A percentile compares a stretch with the other conserved stretches of the same genome.
Evolutionary conservation across 2,113 vertebrate species (phyloP).

Genomic region (Phrynosoma blainvillii): DNA sequence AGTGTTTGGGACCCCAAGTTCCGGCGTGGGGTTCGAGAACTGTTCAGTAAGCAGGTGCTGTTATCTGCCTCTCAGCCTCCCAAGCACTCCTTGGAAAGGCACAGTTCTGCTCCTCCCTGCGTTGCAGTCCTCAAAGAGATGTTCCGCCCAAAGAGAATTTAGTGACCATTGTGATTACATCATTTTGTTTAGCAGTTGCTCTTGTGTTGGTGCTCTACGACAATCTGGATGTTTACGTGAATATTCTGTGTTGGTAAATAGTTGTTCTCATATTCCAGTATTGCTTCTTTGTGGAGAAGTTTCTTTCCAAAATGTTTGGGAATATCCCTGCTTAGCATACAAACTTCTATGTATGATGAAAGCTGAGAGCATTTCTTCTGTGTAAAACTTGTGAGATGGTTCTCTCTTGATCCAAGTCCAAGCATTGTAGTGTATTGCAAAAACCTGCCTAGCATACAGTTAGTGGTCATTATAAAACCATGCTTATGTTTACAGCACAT

Average conservation of each 20-base stretch:
- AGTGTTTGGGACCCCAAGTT: slow-evolving; percentile 83
- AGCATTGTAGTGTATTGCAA: not conserved
- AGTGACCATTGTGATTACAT: not conserved
- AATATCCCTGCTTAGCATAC: not conserved
- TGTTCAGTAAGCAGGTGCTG: slow-evolving; percentile 71
- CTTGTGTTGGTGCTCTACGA: not conserved
- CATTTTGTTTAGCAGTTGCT: not conserved
- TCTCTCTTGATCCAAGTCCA: not conserved
- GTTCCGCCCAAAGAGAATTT: slow-evolving; percentile 30
- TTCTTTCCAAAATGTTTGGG: not conserved
- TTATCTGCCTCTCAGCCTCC: slow-evolving; percentile 45
- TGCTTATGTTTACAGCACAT: not conserved
- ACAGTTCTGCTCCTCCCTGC: slow-evolving; percentile 30
- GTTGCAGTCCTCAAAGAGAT: slow-evolving; percentile 51
- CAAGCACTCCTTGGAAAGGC: slow-evolving; percentile 37
- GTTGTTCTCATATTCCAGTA: not conserved
- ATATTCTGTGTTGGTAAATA: not conserved
- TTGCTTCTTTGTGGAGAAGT: not conserved
- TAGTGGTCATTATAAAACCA: not conserved
- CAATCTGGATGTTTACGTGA: not conserved
- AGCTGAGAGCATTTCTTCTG: not conserved
- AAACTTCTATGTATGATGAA: not conserved
- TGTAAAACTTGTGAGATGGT: not conserved
- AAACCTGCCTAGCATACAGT: not conserved
- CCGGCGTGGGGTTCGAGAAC: slow-evolving; percentile 79